These are phyloP conservation scores for Polyploca ridens DNA, from an alignment of 2,888 invertebrate species.

Conservation along the genomic window DNA sequence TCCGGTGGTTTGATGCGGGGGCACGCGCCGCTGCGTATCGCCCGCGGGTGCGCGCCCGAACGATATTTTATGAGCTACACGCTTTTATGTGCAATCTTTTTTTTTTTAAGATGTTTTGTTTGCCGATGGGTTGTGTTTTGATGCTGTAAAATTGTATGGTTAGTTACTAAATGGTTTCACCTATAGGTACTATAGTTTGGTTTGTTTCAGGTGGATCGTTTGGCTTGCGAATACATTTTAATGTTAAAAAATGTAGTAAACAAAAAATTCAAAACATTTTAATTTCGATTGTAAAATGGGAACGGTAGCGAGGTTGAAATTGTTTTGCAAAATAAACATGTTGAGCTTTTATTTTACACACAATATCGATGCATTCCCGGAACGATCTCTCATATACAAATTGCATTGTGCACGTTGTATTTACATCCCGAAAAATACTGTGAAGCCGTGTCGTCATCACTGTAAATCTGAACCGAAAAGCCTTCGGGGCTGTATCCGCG, in stretches of 20 bases:
- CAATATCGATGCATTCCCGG: background rate
- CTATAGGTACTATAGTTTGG: background rate
- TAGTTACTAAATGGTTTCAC: slow-evolving; percentile 12
- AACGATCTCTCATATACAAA: background rate
- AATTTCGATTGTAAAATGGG: slow-evolving; percentile 29
- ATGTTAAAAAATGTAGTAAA: too few relatives aligned
- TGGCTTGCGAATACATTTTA: background rate
- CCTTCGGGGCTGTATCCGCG: slow-evolving; percentile 19
- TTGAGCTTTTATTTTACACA: slow-evolving; percentile 1
- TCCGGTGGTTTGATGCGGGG: slow-evolving; percentile 68
- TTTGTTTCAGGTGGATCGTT: slow-evolving; percentile 19
- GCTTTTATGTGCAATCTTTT: slow-evolving; percentile 48
- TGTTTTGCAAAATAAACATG: slow-evolving; percentile 3
- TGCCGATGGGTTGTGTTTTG: slow-evolving; percentile 28
- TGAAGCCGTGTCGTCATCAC: background rate
- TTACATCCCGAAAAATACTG: slow-evolving; percentile 6
- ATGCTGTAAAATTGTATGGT: slow-evolving; percentile 20
- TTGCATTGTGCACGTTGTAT: slow-evolving; percentile 5
- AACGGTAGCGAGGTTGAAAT: background rate
- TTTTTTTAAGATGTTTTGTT: slow-evolving; percentile 57
- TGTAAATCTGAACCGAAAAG: slow-evolving; percentile 3
- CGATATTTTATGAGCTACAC: slow-evolving; percentile 61
- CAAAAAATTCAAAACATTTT: slow-evolving; percentile 24
- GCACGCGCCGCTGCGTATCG: slow-evolving; percentile 73
- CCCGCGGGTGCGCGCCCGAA: slow-evolving; percentile 43